Percentiles rank a stretch among this genome's conserved stretches.
phyloP scores from a whole-genome alignment of 2,113 vertebrate species.

The Brachypodius melanocephalos region DNA sequence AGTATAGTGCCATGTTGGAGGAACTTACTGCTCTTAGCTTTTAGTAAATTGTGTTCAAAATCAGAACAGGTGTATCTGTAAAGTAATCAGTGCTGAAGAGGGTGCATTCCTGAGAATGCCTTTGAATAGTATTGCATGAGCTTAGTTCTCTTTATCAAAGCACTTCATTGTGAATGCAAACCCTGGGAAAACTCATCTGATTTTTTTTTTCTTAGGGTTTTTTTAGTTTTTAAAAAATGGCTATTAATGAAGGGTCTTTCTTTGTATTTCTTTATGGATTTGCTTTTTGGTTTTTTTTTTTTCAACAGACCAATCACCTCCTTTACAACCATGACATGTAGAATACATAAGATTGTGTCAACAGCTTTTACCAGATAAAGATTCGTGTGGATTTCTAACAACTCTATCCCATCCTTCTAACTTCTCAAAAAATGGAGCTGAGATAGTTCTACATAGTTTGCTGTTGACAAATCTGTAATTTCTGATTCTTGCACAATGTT shows the following conservation, averaged over 20 bases:
- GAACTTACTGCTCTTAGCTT: not conserved
- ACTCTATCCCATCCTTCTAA: not conserved
- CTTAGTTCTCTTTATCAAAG: not conserved
- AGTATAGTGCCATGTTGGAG: not conserved
- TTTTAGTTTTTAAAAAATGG: not conserved
- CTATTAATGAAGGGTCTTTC: accelerated
- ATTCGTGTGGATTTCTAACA: not conserved
- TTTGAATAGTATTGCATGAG: not conserved
- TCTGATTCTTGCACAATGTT: not conserved
- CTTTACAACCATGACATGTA: not conserved
- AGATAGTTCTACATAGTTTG: not conserved
- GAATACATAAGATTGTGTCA: not conserved
- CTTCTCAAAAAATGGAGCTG: not conserved
- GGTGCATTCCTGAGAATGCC: not conserved
- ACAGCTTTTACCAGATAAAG: not conserved
- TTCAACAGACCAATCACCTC: not conserved
- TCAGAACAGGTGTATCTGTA: not conserved
- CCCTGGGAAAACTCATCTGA: not conserved
- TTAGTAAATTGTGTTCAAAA: not conserved
- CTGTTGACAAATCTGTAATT: not conserved
- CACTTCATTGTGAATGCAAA: not conserved
- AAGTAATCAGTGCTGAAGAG: not conserved
- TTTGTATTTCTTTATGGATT: not conserved
- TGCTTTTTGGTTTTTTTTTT: not conserved
- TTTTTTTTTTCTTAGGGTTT: not conserved